These are phyloP conservation scores for Galleria mellonella DNA, from an alignment of 1,140 invertebrate species.

Conservation along the genomic window DNA sequence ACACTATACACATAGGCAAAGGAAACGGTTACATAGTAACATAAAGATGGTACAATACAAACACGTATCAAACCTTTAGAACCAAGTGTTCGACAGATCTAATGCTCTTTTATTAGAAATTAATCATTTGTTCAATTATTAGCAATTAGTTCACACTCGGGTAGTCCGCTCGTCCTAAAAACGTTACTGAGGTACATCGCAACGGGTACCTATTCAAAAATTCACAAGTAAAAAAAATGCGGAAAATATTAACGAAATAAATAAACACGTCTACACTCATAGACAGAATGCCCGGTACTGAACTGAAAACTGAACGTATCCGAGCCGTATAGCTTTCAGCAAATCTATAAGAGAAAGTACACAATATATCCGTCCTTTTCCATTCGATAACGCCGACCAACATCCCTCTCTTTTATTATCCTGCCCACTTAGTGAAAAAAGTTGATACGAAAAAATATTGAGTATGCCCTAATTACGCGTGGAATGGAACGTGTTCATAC, in stretches of 20 bases:
- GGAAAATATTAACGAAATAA: conserved; percentile 18
- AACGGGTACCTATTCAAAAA: conserved; percentile 2
- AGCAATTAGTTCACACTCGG: background rate
- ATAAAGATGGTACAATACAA: conserved; percentile 2
- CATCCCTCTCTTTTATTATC: conserved; percentile 39
- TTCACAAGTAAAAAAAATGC: conserved; percentile 26
- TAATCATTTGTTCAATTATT: background rate
- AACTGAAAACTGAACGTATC: conserved; percentile 46
- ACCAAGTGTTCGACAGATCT: conserved; percentile 1
- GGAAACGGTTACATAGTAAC: background rate
- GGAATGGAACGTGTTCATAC: conserved; percentile 33
- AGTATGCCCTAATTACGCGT: conserved; percentile 34
- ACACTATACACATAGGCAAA: background rate
- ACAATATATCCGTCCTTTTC: conserved; percentile 36
- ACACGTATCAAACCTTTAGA: conserved; percentile 10
- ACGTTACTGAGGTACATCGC: background rate
- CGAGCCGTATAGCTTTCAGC: conserved; percentile 31
- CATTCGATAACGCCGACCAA: conserved; percentile 1
- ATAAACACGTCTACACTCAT: conserved; percentile 15
- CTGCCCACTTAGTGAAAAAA: conserved; percentile 41
- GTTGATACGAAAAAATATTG: conserved; percentile 33
- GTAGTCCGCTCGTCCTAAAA: conserved; percentile 5
- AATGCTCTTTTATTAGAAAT: conserved; percentile 2
- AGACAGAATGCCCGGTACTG: conserved; percentile 17
- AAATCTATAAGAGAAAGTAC: conserved; percentile 67